Percentiles rank a stretch among this genome's conserved stretches.
Evolutionary conservation across 2,797 vertebrate species (phyloP).

Genomic region (Cryptoblepharus egeriae): DNA sequence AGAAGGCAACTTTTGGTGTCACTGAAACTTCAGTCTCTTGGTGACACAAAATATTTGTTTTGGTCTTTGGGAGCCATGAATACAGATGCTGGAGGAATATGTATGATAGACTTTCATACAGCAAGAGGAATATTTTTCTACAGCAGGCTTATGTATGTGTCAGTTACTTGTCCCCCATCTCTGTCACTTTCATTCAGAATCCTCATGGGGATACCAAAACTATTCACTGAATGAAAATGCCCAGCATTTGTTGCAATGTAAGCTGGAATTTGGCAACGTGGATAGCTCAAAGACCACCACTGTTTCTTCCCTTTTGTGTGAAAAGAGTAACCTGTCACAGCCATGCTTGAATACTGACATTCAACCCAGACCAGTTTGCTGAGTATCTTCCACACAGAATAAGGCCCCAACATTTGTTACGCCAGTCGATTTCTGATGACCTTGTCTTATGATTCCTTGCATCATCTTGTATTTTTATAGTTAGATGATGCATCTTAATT

Average conservation of each 20-base stretch:
- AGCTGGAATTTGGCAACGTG: not conserved
- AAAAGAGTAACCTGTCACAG: slow-evolving; percentile 2
- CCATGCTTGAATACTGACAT: not conserved
- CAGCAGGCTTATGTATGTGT: not conserved
- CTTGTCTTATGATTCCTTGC: slow-evolving; percentile 4
- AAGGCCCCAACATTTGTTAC: not conserved
- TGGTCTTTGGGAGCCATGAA: not conserved
- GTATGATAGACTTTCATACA: not conserved
- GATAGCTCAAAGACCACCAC: not conserved
- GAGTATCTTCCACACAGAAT: not conserved
- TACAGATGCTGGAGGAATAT: not conserved
- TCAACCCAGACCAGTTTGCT: not conserved
- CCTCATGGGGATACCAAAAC: not conserved
- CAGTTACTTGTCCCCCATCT: not conserved
- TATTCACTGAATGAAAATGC: not conserved
- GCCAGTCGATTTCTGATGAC: not conserved
- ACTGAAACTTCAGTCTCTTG: not conserved
- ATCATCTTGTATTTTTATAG: not conserved
- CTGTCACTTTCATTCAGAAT: not conserved
- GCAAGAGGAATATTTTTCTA: not conserved
- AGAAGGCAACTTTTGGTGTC: not conserved
- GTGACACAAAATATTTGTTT: not conserved
- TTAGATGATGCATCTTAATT: not conserved
- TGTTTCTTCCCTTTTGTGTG: not conserved
- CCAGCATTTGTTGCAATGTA: not conserved